Conservation (phyloP, 2,888 invertebrate species). For the Troglohyphantes excavatus region DNA sequence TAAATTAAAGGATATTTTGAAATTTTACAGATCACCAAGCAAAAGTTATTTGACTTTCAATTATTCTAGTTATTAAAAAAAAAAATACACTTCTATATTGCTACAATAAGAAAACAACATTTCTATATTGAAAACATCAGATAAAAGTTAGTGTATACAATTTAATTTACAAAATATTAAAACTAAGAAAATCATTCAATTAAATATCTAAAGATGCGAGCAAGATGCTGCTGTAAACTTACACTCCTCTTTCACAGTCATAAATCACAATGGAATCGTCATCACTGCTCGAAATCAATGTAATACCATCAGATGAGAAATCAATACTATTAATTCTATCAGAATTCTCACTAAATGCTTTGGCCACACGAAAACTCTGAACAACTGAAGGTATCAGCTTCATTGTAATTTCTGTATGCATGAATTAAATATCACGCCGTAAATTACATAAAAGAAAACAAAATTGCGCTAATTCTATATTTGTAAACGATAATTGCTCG, state of each 20-base stretch:
- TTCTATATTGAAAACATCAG: not conserved
- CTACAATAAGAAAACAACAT: too few relatives aligned
- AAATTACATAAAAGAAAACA: not conserved
- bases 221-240: constrained; percentile 81
- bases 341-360: constrained; percentile 98
- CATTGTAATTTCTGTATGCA: constrained; percentile 84
- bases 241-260: constrained; percentile 98
- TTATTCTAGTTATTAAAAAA: too few relatives aligned
- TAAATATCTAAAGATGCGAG: too few relatives aligned
- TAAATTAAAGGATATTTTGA: too few relatives aligned
- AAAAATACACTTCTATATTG: too few relatives aligned
- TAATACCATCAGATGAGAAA: constrained; percentile 97
- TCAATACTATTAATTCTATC: constrained; percentile 99
- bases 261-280: constrained; percentile 99
- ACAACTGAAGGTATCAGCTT: constrained; percentile 97
- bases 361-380: constrained; percentile 97
- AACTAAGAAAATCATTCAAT: not conserved
- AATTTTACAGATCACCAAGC: too few relatives aligned
- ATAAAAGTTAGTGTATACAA: not conserved
- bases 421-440: constrained; percentile 45
- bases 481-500: not conserved
- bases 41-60: too few relatives aligned
- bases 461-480: not conserved
- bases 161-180: not conserved
- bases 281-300: constrained; percentile 98